Evolutionary conservation across 2,888 invertebrate genomes (phyloP), one percentile per base, ranked within the genome.

Genomic region (Apomyelois bistriatella): DNA sequence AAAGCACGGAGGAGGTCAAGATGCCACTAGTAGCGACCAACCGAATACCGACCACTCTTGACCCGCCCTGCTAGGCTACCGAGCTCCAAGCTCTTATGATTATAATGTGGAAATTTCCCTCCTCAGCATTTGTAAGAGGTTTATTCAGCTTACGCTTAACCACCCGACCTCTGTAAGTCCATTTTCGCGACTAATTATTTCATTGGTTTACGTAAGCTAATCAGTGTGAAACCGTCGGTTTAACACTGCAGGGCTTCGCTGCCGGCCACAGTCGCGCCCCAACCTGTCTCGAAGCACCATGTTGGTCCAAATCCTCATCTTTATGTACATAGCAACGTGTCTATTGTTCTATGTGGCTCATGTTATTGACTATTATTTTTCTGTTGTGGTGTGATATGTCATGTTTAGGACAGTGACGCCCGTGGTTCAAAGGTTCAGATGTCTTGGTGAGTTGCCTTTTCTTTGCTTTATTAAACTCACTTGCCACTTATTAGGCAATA

Each of bases 311-410:
- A 88, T 91, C 42, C 76, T 91, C 13, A 87, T 91, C 46, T 88
- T 91, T 75, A 87, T 90, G 84, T 91, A 91, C 74, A 87, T 90
- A 52, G 87, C 79, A 53, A 86, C 85, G 8, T 91, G 90, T 62
- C 72, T 90, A 12, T 58, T 91, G 47, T 88, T 91, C 68, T 91
- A 91, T 65, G 82, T 89, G 37, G 89, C 86, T 1, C 87, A 89
- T 52, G 80, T 90, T 52, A 88, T 91, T 55, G 91, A 91, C 60
- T 90, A 87, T 57, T 90, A 89, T 61, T 71, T 89, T 13, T 15
- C 40, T 1, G 40, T 40, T 15, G 46, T 46, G 16, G 7, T 46
- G 32, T 46, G 40, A 40, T 16, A 1, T 1, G 13, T 43, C 13
- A 30, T 32, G 32, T 16, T 32, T 9, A 41, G 17, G 41, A 10